Base-by-base conservation (phyloP, 2,888 invertebrate genomes). In the Drosophila incognita region DNA sequence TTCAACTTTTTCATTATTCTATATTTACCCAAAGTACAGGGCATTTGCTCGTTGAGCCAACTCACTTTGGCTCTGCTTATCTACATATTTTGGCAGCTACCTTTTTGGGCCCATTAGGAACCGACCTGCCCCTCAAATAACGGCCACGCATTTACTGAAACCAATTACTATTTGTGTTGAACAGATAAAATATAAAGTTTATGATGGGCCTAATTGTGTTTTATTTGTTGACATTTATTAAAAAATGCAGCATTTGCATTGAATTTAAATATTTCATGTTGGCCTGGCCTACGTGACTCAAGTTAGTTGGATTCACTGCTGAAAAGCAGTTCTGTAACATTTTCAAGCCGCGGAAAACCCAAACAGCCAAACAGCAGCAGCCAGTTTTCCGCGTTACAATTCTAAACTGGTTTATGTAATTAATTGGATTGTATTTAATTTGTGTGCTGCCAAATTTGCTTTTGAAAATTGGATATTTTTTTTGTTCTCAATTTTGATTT, bases 201-300 rank as follows among this genome's bases (percentile, higher is more conserved):
- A 70, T 67, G 46, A 46, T 60, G 2, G 24, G 15, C 60, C 52
- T 35, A n/a, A 27, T 51, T 40, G 15, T n/a, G 21, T 0, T 36
- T 27, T 8, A 0, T 31, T n/a, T 29, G n/a, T 59, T 31, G 10
- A 46, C n/a, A 29, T 53, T 73, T 13, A 33, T 29, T 24, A 42
- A 29, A 40, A 52, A 51, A 49, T 81, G 52, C 61, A 65, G 62
- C 21, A 81, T 73, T 78, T 73, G 79, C 62, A 65, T 79, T 64
- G 40, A 71, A 53, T 64, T 24, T 18, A 66, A 68, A 49, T 35
- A 65, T 62, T 61, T 18, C 31, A 13, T 46, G 7, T 46, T 24
- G 46, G n/a, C 60, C 38, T 73, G 84, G 84, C 73, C 87, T 85
- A 85, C 84, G 90, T 85, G 84, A 90, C 84, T 64, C n/a, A 36